These are phyloP conservation scores for Fragum fragum DNA, from an alignment of 2,888 invertebrate species.

Conservation along the genomic window DNA sequence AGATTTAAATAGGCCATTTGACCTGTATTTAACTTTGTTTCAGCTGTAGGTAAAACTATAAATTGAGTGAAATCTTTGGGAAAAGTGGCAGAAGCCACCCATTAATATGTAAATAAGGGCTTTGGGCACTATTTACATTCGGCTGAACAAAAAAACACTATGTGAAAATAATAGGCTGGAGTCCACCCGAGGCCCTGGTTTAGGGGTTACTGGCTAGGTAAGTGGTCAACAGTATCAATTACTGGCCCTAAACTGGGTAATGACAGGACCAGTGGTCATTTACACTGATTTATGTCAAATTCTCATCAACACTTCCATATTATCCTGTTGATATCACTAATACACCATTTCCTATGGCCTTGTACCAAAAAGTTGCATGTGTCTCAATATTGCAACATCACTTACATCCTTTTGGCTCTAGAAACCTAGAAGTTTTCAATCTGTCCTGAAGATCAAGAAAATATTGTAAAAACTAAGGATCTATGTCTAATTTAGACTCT, in stretches of 20 bases:
- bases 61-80: constrained; percentile 26
- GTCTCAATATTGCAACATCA: too few species aligned
- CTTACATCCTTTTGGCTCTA: too few species aligned
- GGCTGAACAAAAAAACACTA: constrained; percentile 12
- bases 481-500: too few species aligned
- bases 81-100: constrained; percentile 14
- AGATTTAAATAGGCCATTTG: not conserved
- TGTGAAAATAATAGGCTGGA: constrained; percentile 22
- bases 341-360: not conserved
- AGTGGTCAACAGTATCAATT: constrained; percentile 29
- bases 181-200: constrained; percentile 5
- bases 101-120: constrained; percentile 21
- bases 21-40: not conserved
- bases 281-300: constrained; percentile 25
- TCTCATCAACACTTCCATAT: constrained; percentile 3
- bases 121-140: constrained; percentile 14
- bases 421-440: too few species aligned
- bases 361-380: too few species aligned
- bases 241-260: constrained; percentile 20
- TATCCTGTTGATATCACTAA: not conserved
- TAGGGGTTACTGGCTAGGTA: constrained; percentile 6
- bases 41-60: not conserved
- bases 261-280: constrained; percentile 27
- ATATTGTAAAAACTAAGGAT: too few species aligned
- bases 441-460: too few species aligned